Conservation (phyloP, 2,113 vertebrate species). For the Nothobranchius furzeri region DNA sequence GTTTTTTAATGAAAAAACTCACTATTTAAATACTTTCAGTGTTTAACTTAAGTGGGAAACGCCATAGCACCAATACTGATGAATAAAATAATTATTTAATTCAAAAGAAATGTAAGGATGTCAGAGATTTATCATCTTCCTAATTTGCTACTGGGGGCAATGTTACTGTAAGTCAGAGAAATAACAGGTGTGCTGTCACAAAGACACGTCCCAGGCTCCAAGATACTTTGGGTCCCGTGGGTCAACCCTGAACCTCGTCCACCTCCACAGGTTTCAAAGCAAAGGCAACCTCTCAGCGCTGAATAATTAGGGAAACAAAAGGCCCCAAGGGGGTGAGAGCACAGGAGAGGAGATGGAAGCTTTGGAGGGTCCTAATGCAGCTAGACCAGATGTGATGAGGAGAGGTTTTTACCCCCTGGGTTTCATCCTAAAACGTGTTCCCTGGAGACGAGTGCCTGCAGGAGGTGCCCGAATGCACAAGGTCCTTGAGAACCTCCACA, state of each 20-base stretch:
- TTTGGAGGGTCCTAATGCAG: constrained; percentile 66
- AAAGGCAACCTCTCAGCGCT: constrained; percentile 72
- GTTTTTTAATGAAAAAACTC: neutral
- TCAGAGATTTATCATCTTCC: constrained; percentile 36
- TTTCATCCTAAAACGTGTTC: constrained; percentile 77
- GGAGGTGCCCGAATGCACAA: constrained; percentile 78
- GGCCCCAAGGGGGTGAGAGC: constrained; percentile 52
- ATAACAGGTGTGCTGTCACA: constrained; percentile 81
- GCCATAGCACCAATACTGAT: neutral
- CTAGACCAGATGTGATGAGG: constrained; percentile 73
- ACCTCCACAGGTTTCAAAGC: constrained; percentile 81
- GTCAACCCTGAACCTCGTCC: constrained; percentile 75
- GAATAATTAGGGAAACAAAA: constrained; percentile 80
- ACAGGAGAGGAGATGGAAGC: constrained; percentile 41
- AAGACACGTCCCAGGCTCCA: constrained; percentile 73
- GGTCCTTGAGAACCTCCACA: constrained; percentile 80
- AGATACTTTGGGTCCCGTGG: constrained; percentile 70
- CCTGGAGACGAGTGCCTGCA: constrained; percentile 79
- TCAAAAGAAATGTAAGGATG: constrained; percentile 19
- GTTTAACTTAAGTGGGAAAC: neutral
- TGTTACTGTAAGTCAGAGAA: constrained; percentile 49
- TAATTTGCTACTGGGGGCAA: constrained; percentile 20
- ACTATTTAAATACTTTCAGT: neutral
- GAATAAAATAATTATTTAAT: neutral
- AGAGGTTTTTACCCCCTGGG: constrained; percentile 65